Percentiles rank a stretch among this genome's conserved stretches.
Evolutionary conservation across 2,797 vertebrate genomes (phyloP).

Genomic region (Gadopsis bispinosus): DNA sequence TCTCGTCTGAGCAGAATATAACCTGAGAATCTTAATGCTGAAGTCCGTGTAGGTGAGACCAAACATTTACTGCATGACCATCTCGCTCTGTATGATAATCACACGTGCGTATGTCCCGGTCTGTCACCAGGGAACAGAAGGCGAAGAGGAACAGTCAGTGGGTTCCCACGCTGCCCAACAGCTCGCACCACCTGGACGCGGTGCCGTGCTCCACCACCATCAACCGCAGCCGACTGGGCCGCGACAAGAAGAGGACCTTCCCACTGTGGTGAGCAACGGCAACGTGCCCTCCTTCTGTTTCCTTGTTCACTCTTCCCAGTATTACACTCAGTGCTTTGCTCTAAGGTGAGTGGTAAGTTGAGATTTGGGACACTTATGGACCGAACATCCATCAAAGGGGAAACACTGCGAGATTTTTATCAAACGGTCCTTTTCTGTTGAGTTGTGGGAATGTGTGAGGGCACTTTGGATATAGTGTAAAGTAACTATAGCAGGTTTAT

Average conservation of each 20-base stretch:
- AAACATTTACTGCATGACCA: neutral
- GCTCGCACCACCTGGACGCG: conserved; percentile 96
- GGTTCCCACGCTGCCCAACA: conserved; percentile 97
- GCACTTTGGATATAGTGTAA: too few relatives aligned
- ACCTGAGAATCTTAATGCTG: too few relatives aligned
- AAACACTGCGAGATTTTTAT: too few relatives aligned
- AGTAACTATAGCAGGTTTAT: too few relatives aligned
- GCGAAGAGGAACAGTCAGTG: conserved; percentile 97
- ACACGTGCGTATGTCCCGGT: neutral
- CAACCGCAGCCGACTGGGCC: conserved; percentile 96
- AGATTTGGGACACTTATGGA: neutral
- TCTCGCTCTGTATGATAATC: neutral
- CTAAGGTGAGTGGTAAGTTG: neutral
- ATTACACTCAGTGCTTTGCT: neutral
- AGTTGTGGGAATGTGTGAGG: too few relatives aligned
- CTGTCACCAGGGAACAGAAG: conserved; percentile 91
- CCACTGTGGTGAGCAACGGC: conserved; percentile 89
- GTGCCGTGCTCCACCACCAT: conserved; percentile 98
- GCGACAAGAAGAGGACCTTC: conserved; percentile 97
- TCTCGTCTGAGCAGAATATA: neutral
- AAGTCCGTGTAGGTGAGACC: neutral
- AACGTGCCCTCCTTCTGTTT: neutral
- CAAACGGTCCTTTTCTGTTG: too few relatives aligned
- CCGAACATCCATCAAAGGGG: too few relatives aligned
- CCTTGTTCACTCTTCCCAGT: too few relatives aligned